Evolutionary conservation across 2,888 invertebrate genomes (phyloP), one percentile per base, ranked within the genome.

Genomic region (Camponotus fellah): DNA sequence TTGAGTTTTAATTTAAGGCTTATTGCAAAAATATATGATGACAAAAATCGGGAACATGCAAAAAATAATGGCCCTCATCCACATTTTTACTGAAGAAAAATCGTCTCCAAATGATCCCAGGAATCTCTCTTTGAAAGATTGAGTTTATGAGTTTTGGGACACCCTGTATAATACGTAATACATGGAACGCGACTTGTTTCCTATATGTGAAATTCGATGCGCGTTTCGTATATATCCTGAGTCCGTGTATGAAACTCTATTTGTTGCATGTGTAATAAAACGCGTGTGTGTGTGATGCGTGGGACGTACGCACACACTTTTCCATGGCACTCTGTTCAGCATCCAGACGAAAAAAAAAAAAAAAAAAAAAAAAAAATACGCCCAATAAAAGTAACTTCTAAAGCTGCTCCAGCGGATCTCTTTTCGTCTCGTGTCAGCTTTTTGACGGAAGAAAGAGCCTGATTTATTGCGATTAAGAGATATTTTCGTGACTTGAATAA

Each of bases 381-480:
- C 86, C 85, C 87, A 91, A 92, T 91, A 91, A 92, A 92, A 93
- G 92, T 92, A 90, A 91, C 88, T 90, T 89, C 89, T 88, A 90
- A 90, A 92, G 92, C 90, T 91, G 91, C 91, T 91, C 86, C 89
- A 86, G 88, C 88, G 86, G 77, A 84, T 56, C 72, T 74, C 85
- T 83, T 74, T 88, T 85, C 79, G 17, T 71, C 81, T 53, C 49
- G n/a, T 32, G 68, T 77, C n/a, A 43, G 43, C 32, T 68, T 77
- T 75, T 68, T 69, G 43, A 77, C 77, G 6, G 71, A 56, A 6
- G 17, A 43, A 68, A 14, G 26, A 77, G 43, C 40, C 56, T 58
- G 58, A 77, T 77, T 43, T 69, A 77, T 75, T 77, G 56, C 26
- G 69, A 56, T 68, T 68, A 68, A 17, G 37, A 76, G 49, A 56